Evolutionary conservation across 2,888 invertebrate species (phyloP).

Genomic region (Sphecodes monilicornis): DNA sequence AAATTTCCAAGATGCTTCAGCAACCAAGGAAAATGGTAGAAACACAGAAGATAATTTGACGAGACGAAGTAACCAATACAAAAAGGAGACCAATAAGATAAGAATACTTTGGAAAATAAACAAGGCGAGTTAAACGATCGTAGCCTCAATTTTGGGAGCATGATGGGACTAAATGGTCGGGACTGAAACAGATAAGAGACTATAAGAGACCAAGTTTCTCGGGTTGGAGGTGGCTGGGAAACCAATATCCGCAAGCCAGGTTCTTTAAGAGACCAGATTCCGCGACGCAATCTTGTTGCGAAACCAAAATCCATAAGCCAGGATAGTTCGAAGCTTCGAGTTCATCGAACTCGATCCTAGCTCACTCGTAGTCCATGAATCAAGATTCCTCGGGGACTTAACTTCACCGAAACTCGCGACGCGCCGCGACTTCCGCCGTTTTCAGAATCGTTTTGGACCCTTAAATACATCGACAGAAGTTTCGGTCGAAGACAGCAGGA

Average conservation of each 20-base stretch:
- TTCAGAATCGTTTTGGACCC: too few species aligned
- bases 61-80: neutral
- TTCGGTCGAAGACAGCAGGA: neutral
- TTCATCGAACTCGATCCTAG: neutral
- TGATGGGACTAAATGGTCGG: neutral
- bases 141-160: neutral
- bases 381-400: neutral
- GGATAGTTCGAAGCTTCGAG: neutral
- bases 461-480: neutral
- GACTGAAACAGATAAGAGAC: neutral
- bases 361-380: neutral
- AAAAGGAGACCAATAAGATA: neutral
- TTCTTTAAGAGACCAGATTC: neutral
- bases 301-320: conserved; percentile 6
- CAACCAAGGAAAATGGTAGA: neutral
- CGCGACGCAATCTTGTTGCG: conserved; percentile 7
- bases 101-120: neutral
- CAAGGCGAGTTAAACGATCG: neutral
- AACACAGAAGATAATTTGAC: neutral
- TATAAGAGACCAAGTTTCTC: neutral
- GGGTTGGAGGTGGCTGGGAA: neutral
- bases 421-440: too few species aligned
- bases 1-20: neutral
- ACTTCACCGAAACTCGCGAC: neutral
- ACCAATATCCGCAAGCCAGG: neutral